Conservation (phyloP, 2,888 invertebrate genomes). For the Amphipoea lucens region DNA sequence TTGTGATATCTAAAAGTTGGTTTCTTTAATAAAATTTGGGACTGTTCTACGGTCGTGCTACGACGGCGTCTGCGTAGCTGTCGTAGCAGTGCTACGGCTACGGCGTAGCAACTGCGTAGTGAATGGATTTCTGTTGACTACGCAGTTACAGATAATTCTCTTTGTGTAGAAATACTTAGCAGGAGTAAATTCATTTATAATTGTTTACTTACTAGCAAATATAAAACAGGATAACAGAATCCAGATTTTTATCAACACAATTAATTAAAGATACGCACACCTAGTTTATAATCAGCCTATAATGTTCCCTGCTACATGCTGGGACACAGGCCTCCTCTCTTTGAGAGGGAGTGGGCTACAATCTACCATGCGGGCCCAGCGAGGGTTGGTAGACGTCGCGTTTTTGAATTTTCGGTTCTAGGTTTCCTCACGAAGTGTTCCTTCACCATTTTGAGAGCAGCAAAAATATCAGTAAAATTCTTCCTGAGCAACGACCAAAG, state of each 20-base stretch:
- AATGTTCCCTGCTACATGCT: too few species aligned
- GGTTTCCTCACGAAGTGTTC: too few species aligned
- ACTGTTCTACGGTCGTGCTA: not conserved
- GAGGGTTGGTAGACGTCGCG: too few species aligned
- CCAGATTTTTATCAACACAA: not conserved
- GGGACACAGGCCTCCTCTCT: too few species aligned
- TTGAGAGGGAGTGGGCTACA: too few species aligned
- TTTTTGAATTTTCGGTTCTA: too few species aligned
- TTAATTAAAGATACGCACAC: not conserved
- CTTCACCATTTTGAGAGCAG: too few species aligned
- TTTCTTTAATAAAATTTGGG: not conserved
- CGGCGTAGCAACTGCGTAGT: constrained; percentile 10
- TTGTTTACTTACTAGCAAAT: not conserved
- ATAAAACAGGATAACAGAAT: too few species aligned
- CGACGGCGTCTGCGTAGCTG: constrained; percentile 1
- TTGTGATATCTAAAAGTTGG: not conserved
- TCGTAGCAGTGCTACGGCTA: constrained; percentile 22
- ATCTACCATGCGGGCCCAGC: too few species aligned
- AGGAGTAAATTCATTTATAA: too few species aligned
- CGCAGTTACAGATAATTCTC: not conserved
- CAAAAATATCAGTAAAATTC: not conserved
- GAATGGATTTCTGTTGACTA: not conserved
- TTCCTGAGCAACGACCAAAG: constrained; percentile 2
- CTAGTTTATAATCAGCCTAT: too few species aligned
- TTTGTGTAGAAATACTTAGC: not conserved